A percentile compares a stretch with the other conserved stretches of the same genome.
Conservation (phyloP, 2,888 invertebrate species). For the Eubasilissa splendida region DNA sequence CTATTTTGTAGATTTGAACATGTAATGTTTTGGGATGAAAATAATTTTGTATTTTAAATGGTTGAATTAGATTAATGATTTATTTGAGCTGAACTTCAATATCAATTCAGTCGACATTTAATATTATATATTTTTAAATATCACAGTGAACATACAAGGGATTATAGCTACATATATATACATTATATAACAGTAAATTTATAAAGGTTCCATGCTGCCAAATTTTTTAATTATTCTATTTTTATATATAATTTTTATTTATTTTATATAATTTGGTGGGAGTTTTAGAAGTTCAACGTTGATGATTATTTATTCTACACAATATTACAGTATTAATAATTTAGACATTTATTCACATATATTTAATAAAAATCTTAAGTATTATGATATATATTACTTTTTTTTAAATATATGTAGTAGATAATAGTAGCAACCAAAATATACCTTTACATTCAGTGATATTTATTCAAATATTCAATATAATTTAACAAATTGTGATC, state of each 20-base stretch:
- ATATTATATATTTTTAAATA: conserved; percentile 50
- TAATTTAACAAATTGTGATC: too few species aligned
- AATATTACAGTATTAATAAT: not conserved
- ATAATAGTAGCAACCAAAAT: conserved; percentile 8
- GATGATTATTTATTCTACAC: not conserved
- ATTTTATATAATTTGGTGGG: conserved; percentile 13
- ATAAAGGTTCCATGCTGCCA: conserved; percentile 13
- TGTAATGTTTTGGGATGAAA: too few species aligned
- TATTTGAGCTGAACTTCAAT: conserved; percentile 30
- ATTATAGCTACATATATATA: conserved; percentile 43
- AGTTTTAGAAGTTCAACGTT: conserved; percentile 29
- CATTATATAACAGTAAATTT: conserved; percentile 37
- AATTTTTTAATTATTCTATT: conserved; percentile 11
- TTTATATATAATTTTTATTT: not conserved
- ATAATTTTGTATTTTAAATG: too few species aligned
- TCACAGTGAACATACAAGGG: conserved; percentile 56
- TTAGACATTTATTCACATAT: conserved; percentile 13
- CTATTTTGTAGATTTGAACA: too few species aligned
- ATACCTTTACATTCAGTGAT: not conserved
- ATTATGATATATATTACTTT: conserved; percentile 12
- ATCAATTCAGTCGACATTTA: conserved; percentile 45
- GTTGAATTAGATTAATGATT: not conserved
- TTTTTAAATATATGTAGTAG: not conserved
- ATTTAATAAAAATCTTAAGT: conserved; percentile 8
- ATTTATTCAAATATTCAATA: too few species aligned